A percentile compares a stretch with the other conserved stretches of the same genome.
phyloP scores from a whole-genome alignment of 2,888 invertebrate species.

The Tenthredo scrophulariae region DNA sequence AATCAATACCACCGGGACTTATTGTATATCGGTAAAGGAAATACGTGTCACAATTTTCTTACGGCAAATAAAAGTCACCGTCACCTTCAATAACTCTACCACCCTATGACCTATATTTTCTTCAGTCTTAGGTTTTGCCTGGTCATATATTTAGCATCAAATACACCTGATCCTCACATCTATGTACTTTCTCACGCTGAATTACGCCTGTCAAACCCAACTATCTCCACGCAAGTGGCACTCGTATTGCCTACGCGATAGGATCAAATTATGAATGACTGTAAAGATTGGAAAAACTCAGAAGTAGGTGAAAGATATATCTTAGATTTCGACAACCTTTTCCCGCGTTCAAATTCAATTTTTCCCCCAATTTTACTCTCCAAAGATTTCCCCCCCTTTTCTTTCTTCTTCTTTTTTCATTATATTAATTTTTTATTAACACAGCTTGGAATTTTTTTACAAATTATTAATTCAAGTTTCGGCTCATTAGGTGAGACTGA shows the following conservation, averaged over 20 bases:
- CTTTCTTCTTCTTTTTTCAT: background rate
- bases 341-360: background rate
- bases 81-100: background rate
- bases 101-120: background rate
- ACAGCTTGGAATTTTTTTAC: background rate
- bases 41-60: slow-evolving; percentile 31
- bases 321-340: background rate
- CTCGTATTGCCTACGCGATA: slow-evolving; percentile 20
- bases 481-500: background rate
- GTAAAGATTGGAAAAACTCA: background rate
- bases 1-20: slow-evolving; percentile 38
- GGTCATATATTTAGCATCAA: background rate
- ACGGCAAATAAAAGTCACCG: slow-evolving; percentile 29
- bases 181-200: background rate
- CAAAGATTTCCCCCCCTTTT: background rate
- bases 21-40: slow-evolving; percentile 5
- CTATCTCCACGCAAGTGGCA: background rate
- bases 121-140: background rate
- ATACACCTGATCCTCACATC: background rate
- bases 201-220: slow-evolving; percentile 8
- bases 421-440: background rate
- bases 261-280: slow-evolving; percentile 2
- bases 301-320: background rate
- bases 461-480: background rate
- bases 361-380: background rate